A percentile compares a stretch with the other conserved stretches of the same genome.
These are phyloP conservation scores for Rhagoletis zephyria DNA, from an alignment of 1,140 invertebrate species.

Conservation along the genomic window DNA sequence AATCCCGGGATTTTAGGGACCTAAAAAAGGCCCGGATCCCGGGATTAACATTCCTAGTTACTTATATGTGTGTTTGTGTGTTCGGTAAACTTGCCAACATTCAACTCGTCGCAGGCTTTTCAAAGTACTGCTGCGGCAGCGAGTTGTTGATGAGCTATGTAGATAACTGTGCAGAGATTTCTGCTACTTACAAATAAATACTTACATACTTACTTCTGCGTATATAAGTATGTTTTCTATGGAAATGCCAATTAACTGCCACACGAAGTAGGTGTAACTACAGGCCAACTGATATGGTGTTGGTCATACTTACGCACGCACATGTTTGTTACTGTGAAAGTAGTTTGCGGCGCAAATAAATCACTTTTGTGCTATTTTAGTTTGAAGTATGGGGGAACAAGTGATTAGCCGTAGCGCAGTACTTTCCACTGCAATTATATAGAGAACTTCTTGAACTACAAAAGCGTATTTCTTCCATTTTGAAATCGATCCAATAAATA, in stretches of 20 bases:
- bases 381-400: too few relatives aligned
- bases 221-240: background rate
- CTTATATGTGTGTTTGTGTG: background rate
- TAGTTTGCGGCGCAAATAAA: background rate
- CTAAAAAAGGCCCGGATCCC: too few relatives aligned
- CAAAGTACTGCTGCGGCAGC: background rate
- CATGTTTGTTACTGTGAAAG: background rate
- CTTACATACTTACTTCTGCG: too few relatives aligned
- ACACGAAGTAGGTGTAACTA: background rate
- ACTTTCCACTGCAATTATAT: too few relatives aligned
- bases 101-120: background rate
- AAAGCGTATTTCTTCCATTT: too few relatives aligned
- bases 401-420: too few relatives aligned
- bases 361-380: too few relatives aligned
- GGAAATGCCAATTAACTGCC: conserved; percentile 46
- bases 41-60: too few relatives aligned
- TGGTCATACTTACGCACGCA: background rate
- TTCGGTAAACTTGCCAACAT: background rate
- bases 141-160: background rate
- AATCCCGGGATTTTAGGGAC: too few relatives aligned
- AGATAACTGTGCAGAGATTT: background rate
- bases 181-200: background rate
- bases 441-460: too few relatives aligned
- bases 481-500: too few relatives aligned
- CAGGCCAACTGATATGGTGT: background rate